Conservation (phyloP, 2,113 vertebrate genomes). For the Atrichornis clamosus region DNA sequence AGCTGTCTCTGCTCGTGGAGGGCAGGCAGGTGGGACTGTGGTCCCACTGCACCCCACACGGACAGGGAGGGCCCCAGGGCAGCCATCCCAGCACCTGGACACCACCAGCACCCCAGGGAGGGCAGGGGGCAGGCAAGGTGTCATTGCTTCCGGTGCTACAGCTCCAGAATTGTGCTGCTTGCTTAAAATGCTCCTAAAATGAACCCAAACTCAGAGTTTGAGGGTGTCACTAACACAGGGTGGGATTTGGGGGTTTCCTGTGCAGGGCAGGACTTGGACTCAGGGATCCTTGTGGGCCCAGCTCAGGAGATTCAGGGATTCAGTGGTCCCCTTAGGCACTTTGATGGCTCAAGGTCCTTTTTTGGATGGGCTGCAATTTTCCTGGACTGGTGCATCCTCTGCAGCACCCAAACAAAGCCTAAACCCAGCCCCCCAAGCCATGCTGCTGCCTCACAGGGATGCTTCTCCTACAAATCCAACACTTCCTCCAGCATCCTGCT, state of each 20-base stretch:
- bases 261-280: neutral
- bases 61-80: neutral
- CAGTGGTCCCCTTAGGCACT: rapidly evolving
- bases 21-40: neutral
- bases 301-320: neutral
- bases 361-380: neutral
- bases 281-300: neutral
- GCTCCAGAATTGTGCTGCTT: neutral
- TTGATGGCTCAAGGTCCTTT: neutral
- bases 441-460: neutral
- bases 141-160: neutral
- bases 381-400: neutral
- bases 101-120: neutral
- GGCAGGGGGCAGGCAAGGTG: neutral
- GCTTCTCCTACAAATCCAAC: neutral
- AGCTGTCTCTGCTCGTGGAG: rapidly evolving
- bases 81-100: no score
- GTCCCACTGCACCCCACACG: neutral
- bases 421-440: rapidly evolving
- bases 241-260: neutral
- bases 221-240: neutral
- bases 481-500: neutral
- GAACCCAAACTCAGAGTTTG: neutral
- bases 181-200: neutral
- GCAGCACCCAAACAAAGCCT: neutral